Percentiles rank a stretch among this genome's conserved stretches.
phyloP scores from a whole-genome alignment of 2,888 invertebrate species.

The Subacronicta megacephala region DNA sequence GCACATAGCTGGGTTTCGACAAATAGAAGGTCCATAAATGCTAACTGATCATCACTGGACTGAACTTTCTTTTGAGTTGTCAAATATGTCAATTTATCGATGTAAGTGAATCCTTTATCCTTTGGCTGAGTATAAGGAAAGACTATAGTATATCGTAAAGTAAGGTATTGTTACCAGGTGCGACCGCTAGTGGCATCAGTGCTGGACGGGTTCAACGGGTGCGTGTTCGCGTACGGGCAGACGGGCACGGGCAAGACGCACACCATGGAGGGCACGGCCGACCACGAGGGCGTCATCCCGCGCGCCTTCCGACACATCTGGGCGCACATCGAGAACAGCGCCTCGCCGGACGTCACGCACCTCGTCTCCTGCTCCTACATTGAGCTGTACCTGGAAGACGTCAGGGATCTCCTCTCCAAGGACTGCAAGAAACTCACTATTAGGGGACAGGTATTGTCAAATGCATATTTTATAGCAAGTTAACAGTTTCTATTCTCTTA shows the following conservation, averaged over 20 bases:
- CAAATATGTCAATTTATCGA: too few species aligned
- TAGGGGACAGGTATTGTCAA: constrained; percentile 78
- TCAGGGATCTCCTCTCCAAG: constrained; percentile 92
- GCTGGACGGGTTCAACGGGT: constrained; percentile 99
- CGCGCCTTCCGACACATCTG: constrained; percentile 99
- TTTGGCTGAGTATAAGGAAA: too few species aligned
- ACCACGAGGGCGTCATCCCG: constrained; percentile 96
- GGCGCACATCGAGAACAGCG: constrained; percentile 95
- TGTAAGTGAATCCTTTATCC: too few species aligned
- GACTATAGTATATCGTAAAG: neutral
- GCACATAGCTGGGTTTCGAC: too few species aligned
- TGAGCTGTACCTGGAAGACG: constrained; percentile 98
- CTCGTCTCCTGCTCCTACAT: constrained; percentile 98
- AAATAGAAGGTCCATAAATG: too few species aligned
- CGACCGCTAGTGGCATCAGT: constrained; percentile 98
- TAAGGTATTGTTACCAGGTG: constrained; percentile 78
- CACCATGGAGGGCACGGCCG: constrained; percentile 93
- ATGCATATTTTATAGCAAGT: too few species aligned
- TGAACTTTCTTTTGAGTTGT: too few species aligned
- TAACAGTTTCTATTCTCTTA: too few species aligned
- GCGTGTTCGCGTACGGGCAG: constrained; percentile 99
- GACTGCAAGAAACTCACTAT: constrained; percentile 94
- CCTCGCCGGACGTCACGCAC: constrained; percentile 97
- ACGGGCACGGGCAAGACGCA: constrained; percentile 98
- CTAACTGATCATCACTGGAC: too few species aligned